phyloP scores from a whole-genome alignment of 2,113 vertebrate species.

The Calyptommatus sinebrachiatus region DNA sequence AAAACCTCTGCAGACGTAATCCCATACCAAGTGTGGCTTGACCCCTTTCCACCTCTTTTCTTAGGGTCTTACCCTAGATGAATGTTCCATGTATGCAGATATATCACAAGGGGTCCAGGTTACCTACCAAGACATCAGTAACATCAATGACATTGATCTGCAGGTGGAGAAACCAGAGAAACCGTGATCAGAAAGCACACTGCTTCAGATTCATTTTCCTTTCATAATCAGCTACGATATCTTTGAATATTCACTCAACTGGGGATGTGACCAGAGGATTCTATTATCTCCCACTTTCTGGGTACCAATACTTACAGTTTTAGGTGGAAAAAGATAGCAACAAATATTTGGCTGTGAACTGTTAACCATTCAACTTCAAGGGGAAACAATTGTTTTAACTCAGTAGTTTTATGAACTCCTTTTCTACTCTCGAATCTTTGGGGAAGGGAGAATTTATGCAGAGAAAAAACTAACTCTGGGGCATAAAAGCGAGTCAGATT shows the following conservation, averaged over 20 bases:
- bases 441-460: not conserved
- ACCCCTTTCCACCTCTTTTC: not conserved
- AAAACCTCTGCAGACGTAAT: no score
- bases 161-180: conserved; percentile 66
- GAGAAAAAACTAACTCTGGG: not conserved
- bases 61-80: conserved; percentile 66
- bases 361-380: not conserved
- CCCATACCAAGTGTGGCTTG: no score
- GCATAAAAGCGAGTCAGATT: not conserved
- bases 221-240: not conserved
- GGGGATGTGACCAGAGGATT: not conserved
- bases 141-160: conserved; percentile 53
- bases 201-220: not conserved
- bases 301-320: not conserved
- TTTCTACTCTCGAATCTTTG: not conserved
- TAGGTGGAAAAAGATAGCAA: not conserved
- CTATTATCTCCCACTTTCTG: not conserved
- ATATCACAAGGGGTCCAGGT: conserved; percentile 69
- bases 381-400: not conserved
- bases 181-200: conserved; percentile 6
- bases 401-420: not conserved
- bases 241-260: not conserved
- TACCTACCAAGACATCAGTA: conserved; percentile 70
- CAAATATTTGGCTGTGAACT: not conserved
- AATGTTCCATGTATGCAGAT: conserved; percentile 72